These are phyloP conservation scores for honey bee (Apis mellifera) DNA, from an alignment of 1,140 invertebrate genomes.

Conservation along the genomic window Amel_HAv3.1 CM009931.2:17582001-17582500, in stretches of 20 bases:
- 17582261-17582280: background rate
- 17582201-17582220: background rate
- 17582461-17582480: background rate
- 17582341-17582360: background rate
- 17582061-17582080: constrained; percentile 41
- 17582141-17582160: background rate
- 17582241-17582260: constrained; percentile 43
- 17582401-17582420: constrained; percentile 13
- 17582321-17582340: constrained; percentile 4
- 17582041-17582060: constrained; percentile 21
- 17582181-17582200: constrained; percentile 37
- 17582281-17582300: constrained; percentile 7
- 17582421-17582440: background rate
- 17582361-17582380: background rate
- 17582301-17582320: background rate
- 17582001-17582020: constrained; percentile 73
- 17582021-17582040: constrained; percentile 56
- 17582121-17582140: constrained; percentile 55
- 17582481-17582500: too few relatives aligned
- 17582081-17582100: constrained; percentile 63
- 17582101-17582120: constrained; percentile 59
- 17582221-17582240: constrained; percentile 14
- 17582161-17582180: background rate
- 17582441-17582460: constrained; percentile 7
- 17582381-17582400: background rate